Percentiles rank a stretch among this genome's conserved stretches.
Evolutionary conservation across 2,888 invertebrate genomes (phyloP).

Genomic region (Platerodrilus igneus): DNA sequence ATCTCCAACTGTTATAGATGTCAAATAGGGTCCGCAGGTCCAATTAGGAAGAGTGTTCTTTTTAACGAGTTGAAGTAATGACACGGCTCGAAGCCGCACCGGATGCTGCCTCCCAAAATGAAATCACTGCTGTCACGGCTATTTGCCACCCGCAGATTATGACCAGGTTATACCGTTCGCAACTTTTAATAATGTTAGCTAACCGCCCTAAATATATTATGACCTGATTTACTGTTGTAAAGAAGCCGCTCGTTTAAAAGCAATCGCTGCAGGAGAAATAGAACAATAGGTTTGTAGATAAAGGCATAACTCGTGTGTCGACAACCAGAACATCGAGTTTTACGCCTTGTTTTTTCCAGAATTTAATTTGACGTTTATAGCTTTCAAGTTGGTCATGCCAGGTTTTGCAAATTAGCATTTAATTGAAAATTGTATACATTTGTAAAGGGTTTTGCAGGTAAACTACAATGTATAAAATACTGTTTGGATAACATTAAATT

Average conservation of each 20-base stretch:
- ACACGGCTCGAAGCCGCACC: slow-evolving; percentile 42
- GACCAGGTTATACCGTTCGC: slow-evolving; percentile 34
- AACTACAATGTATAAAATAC: no score
- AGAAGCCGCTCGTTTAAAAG: slow-evolving; percentile 1
- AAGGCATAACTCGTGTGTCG: slow-evolving; percentile 21
- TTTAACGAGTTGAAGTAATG: slow-evolving; percentile 44
- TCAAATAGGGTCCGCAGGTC: slow-evolving; percentile 38
- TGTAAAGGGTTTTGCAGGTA: no score
- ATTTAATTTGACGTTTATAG: slow-evolving; percentile 34
- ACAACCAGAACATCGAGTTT: slow-evolving; percentile 35
- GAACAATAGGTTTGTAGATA: neutral
- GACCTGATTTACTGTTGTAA: neutral
- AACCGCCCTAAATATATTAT: slow-evolving; percentile 8
- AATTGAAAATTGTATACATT: no score
- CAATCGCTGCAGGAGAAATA: no score
- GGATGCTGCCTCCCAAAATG: slow-evolving; percentile 43
- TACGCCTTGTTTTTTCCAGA: slow-evolving; percentile 31
- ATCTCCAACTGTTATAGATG: slow-evolving; percentile 37
- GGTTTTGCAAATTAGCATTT: no score
- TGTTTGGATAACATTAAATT: no score
- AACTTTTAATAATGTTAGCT: slow-evolving; percentile 30
- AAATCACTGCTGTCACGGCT: slow-evolving; percentile 38
- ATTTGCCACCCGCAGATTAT: slow-evolving; percentile 42
- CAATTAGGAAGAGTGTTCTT: slow-evolving; percentile 44
- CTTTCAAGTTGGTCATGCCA: slow-evolving; percentile 20